Conservation (phyloP, 2,113 vertebrate species). For the Syngnathus floridae region DNA sequence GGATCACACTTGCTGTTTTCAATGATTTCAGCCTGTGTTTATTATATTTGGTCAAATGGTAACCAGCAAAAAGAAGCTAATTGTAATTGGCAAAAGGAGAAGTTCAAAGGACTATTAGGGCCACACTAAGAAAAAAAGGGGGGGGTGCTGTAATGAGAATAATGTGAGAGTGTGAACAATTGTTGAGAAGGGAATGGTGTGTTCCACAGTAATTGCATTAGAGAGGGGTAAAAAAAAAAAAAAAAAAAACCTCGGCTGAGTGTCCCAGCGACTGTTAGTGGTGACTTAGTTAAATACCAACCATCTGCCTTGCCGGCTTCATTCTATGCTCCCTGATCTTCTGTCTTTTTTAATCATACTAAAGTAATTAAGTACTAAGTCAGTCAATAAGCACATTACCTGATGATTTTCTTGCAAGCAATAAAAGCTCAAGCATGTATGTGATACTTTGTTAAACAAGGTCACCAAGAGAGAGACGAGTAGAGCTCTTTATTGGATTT, state of each 20-base stretch:
- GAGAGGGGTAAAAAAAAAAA: slow-evolving; percentile 11
- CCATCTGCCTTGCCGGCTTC: slow-evolving; percentile 40
- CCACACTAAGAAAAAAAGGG: not conserved
- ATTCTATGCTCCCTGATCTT: not conserved
- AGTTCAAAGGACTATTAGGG: no score
- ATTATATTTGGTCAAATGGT: no score
- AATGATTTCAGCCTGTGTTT: not conserved
- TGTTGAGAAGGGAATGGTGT: not conserved
- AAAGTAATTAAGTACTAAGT: not conserved
- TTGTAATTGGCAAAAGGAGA: no score
- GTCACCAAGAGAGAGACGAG: slow-evolving; percentile 3
- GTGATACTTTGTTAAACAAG: slow-evolving; percentile 5
- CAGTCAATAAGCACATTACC: not conserved
- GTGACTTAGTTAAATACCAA: slow-evolving; percentile 43
- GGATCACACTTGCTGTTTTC: slow-evolving; percentile 17
- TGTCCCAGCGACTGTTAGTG: slow-evolving; percentile 37
- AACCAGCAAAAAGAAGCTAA: no score
- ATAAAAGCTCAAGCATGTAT: not conserved
- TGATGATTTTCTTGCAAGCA: not conserved
- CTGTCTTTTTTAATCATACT: not conserved
- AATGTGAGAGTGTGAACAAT: not conserved
- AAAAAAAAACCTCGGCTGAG: not conserved
- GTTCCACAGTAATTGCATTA: slow-evolving; percentile 33
- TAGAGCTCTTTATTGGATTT: slow-evolving; percentile 58
- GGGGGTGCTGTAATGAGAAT: no score